A percentile compares a stretch with the other conserved stretches of the same genome.
These are phyloP conservation scores for Nezara viridula DNA, from an alignment of 2,888 invertebrate species.

Conservation along the genomic window DNA sequence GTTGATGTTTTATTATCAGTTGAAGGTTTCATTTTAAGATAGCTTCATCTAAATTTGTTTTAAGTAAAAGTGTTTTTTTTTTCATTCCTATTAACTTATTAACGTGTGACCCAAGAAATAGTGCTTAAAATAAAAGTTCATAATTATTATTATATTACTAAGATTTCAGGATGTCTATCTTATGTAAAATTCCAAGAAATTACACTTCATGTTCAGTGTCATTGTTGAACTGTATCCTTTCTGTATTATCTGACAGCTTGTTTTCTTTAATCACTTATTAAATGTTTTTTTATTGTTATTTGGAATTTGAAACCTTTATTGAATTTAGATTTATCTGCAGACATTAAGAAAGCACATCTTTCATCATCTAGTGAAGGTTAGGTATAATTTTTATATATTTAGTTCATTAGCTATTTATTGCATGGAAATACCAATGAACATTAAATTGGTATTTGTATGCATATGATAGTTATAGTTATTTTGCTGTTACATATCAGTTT, in stretches of 20 bases:
- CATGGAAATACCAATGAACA: background rate
- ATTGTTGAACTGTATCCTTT: background rate
- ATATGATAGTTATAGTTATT: background rate
- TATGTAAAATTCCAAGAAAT: background rate
- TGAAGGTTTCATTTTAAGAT: background rate
- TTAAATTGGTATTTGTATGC: background rate
- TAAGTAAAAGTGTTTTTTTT: background rate
- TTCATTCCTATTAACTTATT: background rate
- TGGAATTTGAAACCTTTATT: background rate
- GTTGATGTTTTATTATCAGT: slow-evolving; percentile 15
- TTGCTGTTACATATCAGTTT: background rate
- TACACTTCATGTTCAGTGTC: background rate
- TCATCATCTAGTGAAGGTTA: background rate
- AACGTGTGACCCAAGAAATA: background rate
- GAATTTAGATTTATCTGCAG: background rate
- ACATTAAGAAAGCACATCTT: background rate
- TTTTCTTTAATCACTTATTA: background rate
- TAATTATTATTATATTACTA: background rate
- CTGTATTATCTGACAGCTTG: background rate
- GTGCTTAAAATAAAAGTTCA: background rate
- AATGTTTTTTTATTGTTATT: background rate
- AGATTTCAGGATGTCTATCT: background rate
- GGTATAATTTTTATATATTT: background rate
- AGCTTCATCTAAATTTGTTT: background rate
- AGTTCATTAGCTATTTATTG: background rate